Evolutionary conservation across 2,797 vertebrate genomes (phyloP).

Genomic region (Cossypha caffra): DNA sequence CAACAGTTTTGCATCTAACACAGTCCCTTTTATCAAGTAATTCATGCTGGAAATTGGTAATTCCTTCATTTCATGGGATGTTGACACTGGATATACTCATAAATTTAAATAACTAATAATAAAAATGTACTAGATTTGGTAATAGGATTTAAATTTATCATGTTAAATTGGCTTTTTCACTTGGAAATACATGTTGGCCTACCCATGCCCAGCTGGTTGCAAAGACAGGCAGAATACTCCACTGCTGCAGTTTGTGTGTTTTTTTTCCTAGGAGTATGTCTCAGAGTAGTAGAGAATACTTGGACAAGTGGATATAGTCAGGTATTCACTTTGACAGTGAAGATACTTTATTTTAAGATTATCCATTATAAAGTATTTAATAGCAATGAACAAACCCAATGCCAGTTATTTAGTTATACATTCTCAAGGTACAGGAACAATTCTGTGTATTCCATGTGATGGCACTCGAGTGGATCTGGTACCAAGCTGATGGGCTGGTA

Average conservation of each 20-base stretch:
- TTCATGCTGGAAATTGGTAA: slow-evolving; percentile 35
- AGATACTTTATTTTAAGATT: background rate
- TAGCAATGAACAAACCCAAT: background rate
- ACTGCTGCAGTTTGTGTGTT: background rate
- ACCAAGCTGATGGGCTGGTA: background rate
- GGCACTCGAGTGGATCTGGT: background rate
- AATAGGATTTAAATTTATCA: background rate
- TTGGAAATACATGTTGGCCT: background rate
- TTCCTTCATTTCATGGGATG: slow-evolving; percentile 51
- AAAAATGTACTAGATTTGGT: background rate
- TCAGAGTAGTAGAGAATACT: background rate
- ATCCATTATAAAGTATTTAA: background rate
- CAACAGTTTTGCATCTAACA: background rate
- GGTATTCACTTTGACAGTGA: background rate
- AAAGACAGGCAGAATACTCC: background rate
- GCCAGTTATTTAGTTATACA: background rate
- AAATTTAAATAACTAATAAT: slow-evolving; percentile 28
- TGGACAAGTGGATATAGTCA: background rate
- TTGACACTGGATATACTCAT: background rate
- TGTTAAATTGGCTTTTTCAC: background rate
- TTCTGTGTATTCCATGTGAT: background rate
- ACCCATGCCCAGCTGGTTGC: background rate
- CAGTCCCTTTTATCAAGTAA: slow-evolving; percentile 20
- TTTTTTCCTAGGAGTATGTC: background rate
- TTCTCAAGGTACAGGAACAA: background rate